Conservation (phyloP, 2,888 invertebrate species). For the Pheosia tremula region DNA sequence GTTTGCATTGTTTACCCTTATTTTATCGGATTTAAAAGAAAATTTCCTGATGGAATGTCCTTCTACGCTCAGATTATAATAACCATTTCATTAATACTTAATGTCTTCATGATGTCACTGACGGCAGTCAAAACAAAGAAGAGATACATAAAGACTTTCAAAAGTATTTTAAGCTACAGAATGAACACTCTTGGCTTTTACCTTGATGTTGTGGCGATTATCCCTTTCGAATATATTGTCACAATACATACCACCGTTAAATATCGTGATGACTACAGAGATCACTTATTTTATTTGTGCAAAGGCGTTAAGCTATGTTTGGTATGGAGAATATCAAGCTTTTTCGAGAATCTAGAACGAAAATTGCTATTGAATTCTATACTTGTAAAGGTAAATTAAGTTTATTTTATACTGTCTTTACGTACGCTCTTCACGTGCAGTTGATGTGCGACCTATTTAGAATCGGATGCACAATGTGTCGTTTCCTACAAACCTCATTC, state of each 20-base stretch:
- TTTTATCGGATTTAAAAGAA: constrained; percentile 70
- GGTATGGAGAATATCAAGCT: constrained; percentile 76
- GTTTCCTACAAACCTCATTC: background rate
- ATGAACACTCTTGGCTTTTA: constrained; percentile 79
- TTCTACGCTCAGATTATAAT: constrained; percentile 68
- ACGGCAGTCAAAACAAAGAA: constrained; percentile 80
- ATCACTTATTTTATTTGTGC: constrained; percentile 75
- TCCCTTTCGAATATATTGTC: constrained; percentile 79
- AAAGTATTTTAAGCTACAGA: constrained; percentile 66
- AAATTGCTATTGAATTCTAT: constrained; percentile 69
- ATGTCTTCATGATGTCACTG: constrained; percentile 68
- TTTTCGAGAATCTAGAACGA: constrained; percentile 73
- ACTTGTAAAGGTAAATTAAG: constrained; percentile 60
- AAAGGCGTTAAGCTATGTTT: constrained; percentile 82
- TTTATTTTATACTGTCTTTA: constrained; percentile 5
- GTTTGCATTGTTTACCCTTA: constrained; percentile 78
- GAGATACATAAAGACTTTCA: constrained; percentile 61
- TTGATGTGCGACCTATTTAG: background rate
- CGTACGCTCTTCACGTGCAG: background rate
- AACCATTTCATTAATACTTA: constrained; percentile 67
- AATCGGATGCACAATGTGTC: background rate
- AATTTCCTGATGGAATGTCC: constrained; percentile 66
- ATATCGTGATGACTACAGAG: constrained; percentile 66
- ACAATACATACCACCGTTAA: constrained; percentile 62
- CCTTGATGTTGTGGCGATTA: constrained; percentile 75